Evolutionary conservation across 2,797 vertebrate genomes (phyloP).

Genomic region (Coregonus suidteri): DNA sequence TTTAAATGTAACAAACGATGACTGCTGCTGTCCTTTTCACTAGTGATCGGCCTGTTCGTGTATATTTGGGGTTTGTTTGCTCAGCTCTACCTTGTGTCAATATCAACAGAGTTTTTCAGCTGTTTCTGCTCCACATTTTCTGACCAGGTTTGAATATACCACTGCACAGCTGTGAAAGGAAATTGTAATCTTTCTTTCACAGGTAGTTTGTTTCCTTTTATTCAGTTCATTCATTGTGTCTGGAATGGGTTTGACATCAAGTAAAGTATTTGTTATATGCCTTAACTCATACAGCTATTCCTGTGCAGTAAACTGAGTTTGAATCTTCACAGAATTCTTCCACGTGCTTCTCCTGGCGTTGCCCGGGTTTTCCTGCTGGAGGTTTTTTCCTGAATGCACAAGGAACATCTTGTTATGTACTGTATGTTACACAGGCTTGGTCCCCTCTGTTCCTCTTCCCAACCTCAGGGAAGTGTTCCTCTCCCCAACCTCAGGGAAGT

Average conservation of each 20-base stretch:
- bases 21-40: constrained; percentile 47
- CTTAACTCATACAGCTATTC: neutral
- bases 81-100: constrained; percentile 64
- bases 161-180: neutral
- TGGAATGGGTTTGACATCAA: neutral
- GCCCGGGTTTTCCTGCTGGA: constrained; percentile 14
- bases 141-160: neutral
- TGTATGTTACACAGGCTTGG: constrained; percentile 13
- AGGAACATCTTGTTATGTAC: constrained; percentile 45
- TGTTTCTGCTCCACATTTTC: constrained; percentile 37
- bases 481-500: neutral
- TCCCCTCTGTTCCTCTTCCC: constrained; percentile 19
- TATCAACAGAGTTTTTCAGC: constrained; percentile 47
- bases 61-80: constrained; percentile 53
- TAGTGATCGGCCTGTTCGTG: constrained; percentile 38
- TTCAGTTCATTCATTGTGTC: neutral
- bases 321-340: neutral
- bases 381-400: constrained; percentile 34
- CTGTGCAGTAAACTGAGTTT: neutral
- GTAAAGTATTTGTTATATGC: neutral
- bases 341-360: constrained; percentile 37
- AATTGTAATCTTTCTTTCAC: neutral
- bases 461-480: neutral
- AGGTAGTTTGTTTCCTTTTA: neutral
- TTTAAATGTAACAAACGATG: constrained; percentile 55